phyloP scores from a whole-genome alignment of 1,140 invertebrate genomes.

The Drosophila navojoa region DNA sequence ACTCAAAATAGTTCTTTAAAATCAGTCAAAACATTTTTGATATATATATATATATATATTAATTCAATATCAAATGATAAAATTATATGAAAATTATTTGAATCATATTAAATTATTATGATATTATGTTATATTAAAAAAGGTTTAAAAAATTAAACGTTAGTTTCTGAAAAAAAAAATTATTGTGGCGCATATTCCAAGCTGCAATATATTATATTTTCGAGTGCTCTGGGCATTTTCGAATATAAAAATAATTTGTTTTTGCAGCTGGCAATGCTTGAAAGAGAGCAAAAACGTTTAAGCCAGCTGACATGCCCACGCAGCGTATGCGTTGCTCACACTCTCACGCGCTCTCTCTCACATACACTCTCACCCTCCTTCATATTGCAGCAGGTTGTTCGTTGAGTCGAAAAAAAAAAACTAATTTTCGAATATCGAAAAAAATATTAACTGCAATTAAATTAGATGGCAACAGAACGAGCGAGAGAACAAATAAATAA shows the following conservation, averaged over 20 bases:
- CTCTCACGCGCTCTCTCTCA: too few relatives aligned
- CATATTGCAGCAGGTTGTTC: constrained; percentile 22
- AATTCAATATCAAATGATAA: too few relatives aligned
- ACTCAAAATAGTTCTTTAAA: too few relatives aligned
- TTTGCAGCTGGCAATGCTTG: constrained; percentile 27
- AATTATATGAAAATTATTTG: too few relatives aligned
- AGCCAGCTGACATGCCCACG: constrained; percentile 11
- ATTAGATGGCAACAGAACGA: constrained; percentile 43
- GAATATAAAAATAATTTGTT: not conserved
- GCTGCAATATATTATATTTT: not conserved
- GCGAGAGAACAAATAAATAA: constrained; percentile 56
- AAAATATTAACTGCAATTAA: constrained; percentile 68
- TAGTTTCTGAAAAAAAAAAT: too few relatives aligned
- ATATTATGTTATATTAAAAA: not conserved
- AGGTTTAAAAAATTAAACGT: too few relatives aligned
- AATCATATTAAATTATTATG: too few relatives aligned
- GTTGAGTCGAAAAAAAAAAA: constrained; percentile 9
- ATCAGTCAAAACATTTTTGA: too few relatives aligned
- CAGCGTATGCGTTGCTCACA: not conserved
- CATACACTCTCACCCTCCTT: not conserved
- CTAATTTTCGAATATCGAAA: constrained; percentile 65
- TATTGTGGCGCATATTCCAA: not conserved
- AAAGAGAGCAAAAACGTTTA: constrained; percentile 6
- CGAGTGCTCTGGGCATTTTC: not conserved
- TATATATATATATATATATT: too few relatives aligned